phyloP scores from a whole-genome alignment of 2,888 invertebrate species.

The Stenurella melanura region DNA sequence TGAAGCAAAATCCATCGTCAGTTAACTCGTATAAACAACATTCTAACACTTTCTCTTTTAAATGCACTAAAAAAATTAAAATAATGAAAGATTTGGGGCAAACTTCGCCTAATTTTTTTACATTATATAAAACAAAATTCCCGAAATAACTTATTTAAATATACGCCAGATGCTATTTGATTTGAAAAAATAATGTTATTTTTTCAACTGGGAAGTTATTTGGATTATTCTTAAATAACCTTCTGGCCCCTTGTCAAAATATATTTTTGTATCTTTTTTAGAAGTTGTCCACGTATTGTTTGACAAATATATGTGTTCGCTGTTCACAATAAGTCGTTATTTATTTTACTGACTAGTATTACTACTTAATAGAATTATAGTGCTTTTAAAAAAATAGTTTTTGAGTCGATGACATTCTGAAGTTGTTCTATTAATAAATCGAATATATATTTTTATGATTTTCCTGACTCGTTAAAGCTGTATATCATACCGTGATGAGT shows the following conservation, averaged over 20 bases:
- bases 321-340: neutral
- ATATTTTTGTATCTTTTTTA: slow-evolving; percentile 16
- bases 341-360: neutral
- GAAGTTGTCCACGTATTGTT: slow-evolving; percentile 10
- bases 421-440: too few species aligned
- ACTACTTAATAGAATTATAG: too few species aligned
- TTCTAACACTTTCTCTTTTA: too few species aligned
- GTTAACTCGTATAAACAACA: too few species aligned
- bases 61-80: too few species aligned
- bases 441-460: too few species aligned
- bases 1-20: too few species aligned
- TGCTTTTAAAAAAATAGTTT: too few species aligned
- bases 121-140: neutral
- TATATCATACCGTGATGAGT: too few species aligned
- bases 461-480: too few species aligned
- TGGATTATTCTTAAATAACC: slow-evolving; percentile 29
- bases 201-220: slow-evolving; percentile 32
- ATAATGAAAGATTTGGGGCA: neutral
- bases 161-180: neutral
- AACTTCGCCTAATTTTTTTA: neutral
- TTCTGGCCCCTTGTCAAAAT: slow-evolving; percentile 28
- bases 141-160: neutral
- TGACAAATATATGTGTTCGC: slow-evolving; percentile 5
- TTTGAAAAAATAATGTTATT: slow-evolving; percentile 24
- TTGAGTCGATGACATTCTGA: too few species aligned